A percentile compares a stretch with the other conserved stretches of the same genome.
Evolutionary conservation across 2,888 invertebrate species (phyloP).

Genomic region (Campoletis raptor): DNA sequence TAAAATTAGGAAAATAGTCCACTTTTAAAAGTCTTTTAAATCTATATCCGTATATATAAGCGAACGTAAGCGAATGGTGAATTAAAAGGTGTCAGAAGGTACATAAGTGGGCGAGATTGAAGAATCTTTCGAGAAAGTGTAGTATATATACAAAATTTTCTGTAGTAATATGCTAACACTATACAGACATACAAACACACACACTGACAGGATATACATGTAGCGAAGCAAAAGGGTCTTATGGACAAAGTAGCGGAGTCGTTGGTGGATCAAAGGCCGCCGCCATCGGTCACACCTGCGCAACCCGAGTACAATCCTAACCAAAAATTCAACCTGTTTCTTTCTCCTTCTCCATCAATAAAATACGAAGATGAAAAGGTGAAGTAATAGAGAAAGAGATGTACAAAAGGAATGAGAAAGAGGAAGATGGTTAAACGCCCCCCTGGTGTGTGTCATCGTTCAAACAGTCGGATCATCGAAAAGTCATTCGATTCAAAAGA

Average conservation of each 20-base stretch:
- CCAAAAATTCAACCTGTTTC: slow-evolving; percentile 75
- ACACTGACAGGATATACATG: slow-evolving; percentile 8
- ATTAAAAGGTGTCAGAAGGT: neutral
- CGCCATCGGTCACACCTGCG: slow-evolving; percentile 85
- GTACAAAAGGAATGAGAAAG: neutral
- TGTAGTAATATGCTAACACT: slow-evolving; percentile 55
- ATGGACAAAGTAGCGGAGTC: slow-evolving; percentile 83
- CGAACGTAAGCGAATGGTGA: neutral
- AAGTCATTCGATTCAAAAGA: slow-evolving; percentile 27
- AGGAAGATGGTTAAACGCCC: slow-evolving; percentile 22
- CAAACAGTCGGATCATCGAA: slow-evolving; percentile 50
- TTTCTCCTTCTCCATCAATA: slow-evolving; percentile 2
- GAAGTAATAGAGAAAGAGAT: neutral
- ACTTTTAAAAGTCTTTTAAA: neutral
- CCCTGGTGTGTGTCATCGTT: slow-evolving; percentile 32
- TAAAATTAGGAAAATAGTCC: neutral
- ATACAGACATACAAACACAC: neutral
- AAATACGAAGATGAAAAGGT: slow-evolving; percentile 15
- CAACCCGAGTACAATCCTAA: slow-evolving; percentile 81
- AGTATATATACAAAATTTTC: slow-evolving; percentile 11
- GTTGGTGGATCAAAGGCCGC: slow-evolving; percentile 83
- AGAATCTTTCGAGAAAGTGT: slow-evolving; percentile 34
- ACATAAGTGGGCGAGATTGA: slow-evolving; percentile 18
- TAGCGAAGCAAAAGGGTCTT: slow-evolving; percentile 42
- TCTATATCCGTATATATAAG: neutral